Evolutionary conservation across 2,113 vertebrate species (phyloP), one percentile per base, ranked within the genome.

Genomic region (human (Homo sapiens)): DNA sequence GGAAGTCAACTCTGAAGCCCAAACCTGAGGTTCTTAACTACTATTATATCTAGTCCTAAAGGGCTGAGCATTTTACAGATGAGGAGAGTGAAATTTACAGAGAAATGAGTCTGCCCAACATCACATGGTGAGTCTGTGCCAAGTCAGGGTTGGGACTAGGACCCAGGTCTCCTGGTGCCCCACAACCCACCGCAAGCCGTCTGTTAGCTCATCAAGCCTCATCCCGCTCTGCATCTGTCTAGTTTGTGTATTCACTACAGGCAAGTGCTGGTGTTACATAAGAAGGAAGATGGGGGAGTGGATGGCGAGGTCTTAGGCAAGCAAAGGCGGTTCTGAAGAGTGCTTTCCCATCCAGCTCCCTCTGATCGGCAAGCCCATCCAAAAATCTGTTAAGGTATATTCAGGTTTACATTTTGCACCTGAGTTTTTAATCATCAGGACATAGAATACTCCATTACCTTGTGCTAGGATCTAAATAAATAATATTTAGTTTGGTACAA

Each of bases 31-130:
- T 10, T 84, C 45, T 48, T 32, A 16, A n/a, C 13, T 13, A 17
- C 20, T 1, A 0, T 7, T 0, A 0, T 1, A 45, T 5, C 25
- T 1, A 1, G 8, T 18, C n/a, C 64, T 52, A 32, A 1, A 1
- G 78, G 38, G 83, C n/a, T 17, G 52, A 76, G 27, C 23, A 6
- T 57, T 48, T 57, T 4, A 14, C 30, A 52, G 90, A 18, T 0
- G 50, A 35, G 57, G 27, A 45, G 6, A 18, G n/a, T 38, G 86
- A 83, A 27, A 59, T 17, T n/a, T 43, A 30, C 6, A 6, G 84
- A 75, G 32, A 55, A 18, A 23, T 84, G n/a, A 18, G 38, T 55
- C 35, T 1, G 11, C 11, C 50, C 40, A 30, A 32, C 50, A 22
- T 40, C 57, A 35, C 9, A 2, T 0, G 38, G 45, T 45, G 79